Conservation (phyloP, 2,888 invertebrate species). For the Aphrophora alni region DNA sequence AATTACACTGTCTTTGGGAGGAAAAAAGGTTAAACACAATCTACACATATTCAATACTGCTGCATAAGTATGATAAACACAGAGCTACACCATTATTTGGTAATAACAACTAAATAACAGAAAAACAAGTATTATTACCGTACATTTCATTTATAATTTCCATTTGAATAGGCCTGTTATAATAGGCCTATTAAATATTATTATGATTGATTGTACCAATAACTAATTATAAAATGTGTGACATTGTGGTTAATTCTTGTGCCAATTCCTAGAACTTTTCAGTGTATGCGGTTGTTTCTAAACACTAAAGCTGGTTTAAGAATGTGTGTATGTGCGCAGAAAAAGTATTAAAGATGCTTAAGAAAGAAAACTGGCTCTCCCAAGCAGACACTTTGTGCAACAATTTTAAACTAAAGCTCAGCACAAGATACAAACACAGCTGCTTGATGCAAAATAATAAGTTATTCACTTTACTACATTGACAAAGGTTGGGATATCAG, state of each 20-base stretch:
- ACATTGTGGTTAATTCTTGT: not conserved
- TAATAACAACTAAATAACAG: no score
- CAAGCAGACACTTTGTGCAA: slow-evolving; percentile 7
- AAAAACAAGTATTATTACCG: no score
- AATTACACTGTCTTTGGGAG: no score
- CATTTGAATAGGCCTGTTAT: no score
- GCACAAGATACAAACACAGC: not conserved
- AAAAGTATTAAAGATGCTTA: not conserved
- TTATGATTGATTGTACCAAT: no score
- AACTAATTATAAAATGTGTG: slow-evolving; percentile 6
- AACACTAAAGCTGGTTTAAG: not conserved
- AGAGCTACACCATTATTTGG: no score
- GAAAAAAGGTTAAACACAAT: no score
- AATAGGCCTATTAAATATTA: no score
- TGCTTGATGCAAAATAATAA: not conserved
- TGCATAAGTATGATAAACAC: no score
- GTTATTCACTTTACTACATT: not conserved
- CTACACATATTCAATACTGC: no score
- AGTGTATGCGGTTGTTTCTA: not conserved
- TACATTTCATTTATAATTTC: no score
- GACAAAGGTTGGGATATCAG: not conserved
- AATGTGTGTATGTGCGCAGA: not conserved
- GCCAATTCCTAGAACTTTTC: not conserved
- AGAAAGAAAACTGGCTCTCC: slow-evolving; percentile 1
- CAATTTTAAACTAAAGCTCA: not conserved